Evolutionary conservation across 1,140 invertebrate species (phyloP).

Genomic region (Lepidurus packardi): DNA sequence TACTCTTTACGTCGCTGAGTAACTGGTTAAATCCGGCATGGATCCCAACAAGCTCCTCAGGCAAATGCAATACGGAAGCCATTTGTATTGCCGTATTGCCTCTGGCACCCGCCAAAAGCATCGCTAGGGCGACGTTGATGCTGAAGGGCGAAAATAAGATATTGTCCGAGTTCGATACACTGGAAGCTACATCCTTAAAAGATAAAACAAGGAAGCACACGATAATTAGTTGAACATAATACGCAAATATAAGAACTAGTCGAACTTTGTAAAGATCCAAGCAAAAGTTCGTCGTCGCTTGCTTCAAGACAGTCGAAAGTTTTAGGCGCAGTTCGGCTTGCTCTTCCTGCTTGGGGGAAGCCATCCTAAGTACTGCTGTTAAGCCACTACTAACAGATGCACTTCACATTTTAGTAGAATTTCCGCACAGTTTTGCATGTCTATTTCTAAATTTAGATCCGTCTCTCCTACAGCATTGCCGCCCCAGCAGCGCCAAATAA

Average conservation of each 20-base stretch:
- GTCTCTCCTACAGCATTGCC: too few species aligned
- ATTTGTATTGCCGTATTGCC: constrained; percentile 55
- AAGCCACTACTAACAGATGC: too few species aligned
- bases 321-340: not conserved
- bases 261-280: not conserved
- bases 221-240: not conserved
- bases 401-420: too few species aligned
- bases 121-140: constrained; percentile 57
- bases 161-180: constrained; percentile 47
- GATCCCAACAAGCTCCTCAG: constrained; percentile 29
- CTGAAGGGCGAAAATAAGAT: constrained; percentile 62
- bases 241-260: not conserved
- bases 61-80: constrained; percentile 51
- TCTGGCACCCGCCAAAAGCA: constrained; percentile 57
- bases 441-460: too few species aligned
- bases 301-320: not conserved
- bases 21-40: not conserved
- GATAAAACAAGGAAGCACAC: not conserved
- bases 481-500: too few species aligned
- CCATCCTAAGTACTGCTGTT: not conserved
- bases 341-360: not conserved
- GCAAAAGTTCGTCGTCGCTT: not conserved
- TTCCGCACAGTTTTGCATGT: too few species aligned
- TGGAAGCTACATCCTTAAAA: not conserved
- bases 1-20: not conserved